A percentile compares a stretch with the other conserved stretches of the same genome.
These are phyloP conservation scores for Oreocharis arfaki DNA, from an alignment of 2,113 vertebrate species.

Conservation along the genomic window DNA sequence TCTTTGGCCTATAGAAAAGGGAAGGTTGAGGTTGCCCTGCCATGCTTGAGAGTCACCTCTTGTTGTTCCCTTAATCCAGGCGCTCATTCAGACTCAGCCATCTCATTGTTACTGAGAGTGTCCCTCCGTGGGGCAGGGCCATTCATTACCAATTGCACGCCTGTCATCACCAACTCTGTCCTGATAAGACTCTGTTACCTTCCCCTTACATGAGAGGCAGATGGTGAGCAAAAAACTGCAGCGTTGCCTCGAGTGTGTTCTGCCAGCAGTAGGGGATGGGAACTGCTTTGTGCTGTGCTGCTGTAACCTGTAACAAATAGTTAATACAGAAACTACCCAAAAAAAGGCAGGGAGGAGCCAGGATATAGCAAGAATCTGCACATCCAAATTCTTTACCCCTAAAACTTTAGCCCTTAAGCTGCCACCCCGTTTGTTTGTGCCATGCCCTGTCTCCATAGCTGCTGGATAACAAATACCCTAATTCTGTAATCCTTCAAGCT, in stretches of 20 bases:
- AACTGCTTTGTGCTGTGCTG: background rate
- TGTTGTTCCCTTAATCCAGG: background rate
- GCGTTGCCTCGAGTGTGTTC: background rate
- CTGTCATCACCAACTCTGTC: background rate
- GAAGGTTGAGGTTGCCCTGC: background rate
- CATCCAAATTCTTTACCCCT: background rate
- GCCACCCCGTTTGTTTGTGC: background rate
- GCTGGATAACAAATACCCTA: background rate
- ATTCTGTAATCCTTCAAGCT: background rate
- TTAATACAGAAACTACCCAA: background rate
- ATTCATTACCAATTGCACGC: background rate
- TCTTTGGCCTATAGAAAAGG: background rate
- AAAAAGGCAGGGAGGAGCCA: background rate
- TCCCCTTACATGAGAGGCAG: background rate
- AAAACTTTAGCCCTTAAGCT: background rate
- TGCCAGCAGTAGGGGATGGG: background rate
- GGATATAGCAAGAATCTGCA: background rate
- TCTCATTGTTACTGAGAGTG: background rate
- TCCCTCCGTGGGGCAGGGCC: background rate
- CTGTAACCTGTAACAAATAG: background rate
- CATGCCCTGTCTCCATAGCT: background rate
- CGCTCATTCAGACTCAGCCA: background rate
- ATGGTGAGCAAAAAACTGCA: background rate
- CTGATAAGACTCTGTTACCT: background rate
- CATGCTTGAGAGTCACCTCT: background rate